phyloP scores from a whole-genome alignment of 2,113 vertebrate species.

The Ptilonorhynchus violaceus region DNA sequence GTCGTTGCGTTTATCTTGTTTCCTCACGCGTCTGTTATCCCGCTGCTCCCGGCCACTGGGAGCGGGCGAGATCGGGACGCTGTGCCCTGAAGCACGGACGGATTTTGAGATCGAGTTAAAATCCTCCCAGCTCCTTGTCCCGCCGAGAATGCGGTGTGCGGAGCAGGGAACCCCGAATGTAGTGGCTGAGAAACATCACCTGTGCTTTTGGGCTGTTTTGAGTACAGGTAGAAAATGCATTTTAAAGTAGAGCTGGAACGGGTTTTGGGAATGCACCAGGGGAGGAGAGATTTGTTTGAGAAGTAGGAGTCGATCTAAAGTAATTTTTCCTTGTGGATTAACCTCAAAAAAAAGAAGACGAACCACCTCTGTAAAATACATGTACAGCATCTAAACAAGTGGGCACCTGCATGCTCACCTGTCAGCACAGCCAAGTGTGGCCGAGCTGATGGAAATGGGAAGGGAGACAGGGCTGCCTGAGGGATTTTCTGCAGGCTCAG shows the following conservation, averaged over 20 bases:
- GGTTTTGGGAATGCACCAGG: not conserved
- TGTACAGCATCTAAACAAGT: too few relatives aligned
- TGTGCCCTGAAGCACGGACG: not conserved
- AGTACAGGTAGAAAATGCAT: not conserved
- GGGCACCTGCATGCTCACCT: not conserved
- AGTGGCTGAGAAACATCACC: not conserved
- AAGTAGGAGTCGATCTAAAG: not conserved
- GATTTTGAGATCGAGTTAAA: not conserved
- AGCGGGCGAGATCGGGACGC: not conserved
- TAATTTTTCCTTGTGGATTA: not conserved
- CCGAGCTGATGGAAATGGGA: not conserved
- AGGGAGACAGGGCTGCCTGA: too few relatives aligned
- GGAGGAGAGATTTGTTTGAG: not conserved
- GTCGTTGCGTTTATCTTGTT: not conserved
- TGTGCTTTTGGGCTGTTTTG: not conserved
- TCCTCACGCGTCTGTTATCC: not conserved
- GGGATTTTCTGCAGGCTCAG: not conserved
- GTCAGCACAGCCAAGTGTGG: fast-evolving
- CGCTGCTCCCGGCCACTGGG: not conserved
- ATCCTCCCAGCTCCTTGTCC: not conserved
- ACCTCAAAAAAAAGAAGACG: not conserved
- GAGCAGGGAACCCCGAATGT: not conserved
- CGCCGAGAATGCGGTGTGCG: not conserved
- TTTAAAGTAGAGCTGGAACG: not conserved
- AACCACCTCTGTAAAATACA: not conserved